Conservation (phyloP, 2,888 invertebrate genomes). For the Cheilosia vulpina region DNA sequence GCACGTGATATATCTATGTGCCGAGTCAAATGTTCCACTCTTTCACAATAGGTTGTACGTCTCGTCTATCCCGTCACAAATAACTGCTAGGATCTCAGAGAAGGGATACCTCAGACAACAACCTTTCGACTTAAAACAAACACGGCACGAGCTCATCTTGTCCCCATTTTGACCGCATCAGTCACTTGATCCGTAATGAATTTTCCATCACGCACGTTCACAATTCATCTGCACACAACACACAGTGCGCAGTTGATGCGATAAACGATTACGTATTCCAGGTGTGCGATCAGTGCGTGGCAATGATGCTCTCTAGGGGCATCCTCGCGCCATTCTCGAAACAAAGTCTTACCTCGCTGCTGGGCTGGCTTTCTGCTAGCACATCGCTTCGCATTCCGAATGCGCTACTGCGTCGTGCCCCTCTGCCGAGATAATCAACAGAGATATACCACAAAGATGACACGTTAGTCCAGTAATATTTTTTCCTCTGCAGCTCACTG, state of each 20-base stretch:
- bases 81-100: background rate
- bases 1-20: too few species aligned
- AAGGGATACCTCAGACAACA: background rate
- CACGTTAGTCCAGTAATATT: slow-evolving; percentile 73
- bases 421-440: slow-evolving; percentile 61
- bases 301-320: slow-evolving; percentile 74
- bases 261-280: slow-evolving; percentile 71
- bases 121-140: slow-evolving; percentile 9
- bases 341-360: slow-evolving; percentile 40
- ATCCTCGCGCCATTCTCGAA: slow-evolving; percentile 59
- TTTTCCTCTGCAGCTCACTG: slow-evolving; percentile 25
- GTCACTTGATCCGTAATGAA: slow-evolving; percentile 52
- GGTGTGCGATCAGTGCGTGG: slow-evolving; percentile 72
- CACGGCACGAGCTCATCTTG: slow-evolving; percentile 62
- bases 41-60: background rate
- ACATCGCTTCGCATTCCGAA: slow-evolving; percentile 23
- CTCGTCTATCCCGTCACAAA: background rate
- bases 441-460: slow-evolving; percentile 74
- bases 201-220: slow-evolving; percentile 64
- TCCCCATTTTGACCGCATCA: slow-evolving; percentile 5
- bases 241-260: slow-evolving; percentile 30
- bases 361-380: background rate
- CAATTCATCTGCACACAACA: slow-evolving; percentile 35
- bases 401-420: slow-evolving; percentile 39
- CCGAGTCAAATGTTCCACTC: too few species aligned